Conservation (phyloP, 2,797 vertebrate genomes). For the Myotis planiceps region DNA sequence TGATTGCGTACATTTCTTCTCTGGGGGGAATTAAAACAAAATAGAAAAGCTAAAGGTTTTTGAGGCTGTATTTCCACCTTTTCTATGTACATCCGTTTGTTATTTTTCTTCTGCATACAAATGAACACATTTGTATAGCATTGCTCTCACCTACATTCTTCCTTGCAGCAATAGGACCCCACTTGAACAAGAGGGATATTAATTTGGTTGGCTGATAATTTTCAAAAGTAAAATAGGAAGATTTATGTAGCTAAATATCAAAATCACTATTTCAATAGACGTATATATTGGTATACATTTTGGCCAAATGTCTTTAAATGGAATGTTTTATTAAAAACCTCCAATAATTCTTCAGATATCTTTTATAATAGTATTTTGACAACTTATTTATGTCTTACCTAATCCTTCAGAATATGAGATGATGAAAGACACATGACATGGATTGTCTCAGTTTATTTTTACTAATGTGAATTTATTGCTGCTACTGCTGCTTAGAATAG, state of each 20-base stretch:
- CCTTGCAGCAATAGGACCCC: constrained; percentile 5
- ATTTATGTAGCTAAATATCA: background rate
- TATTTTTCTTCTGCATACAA: background rate
- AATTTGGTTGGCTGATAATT: background rate
- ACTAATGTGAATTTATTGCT: constrained; percentile 63
- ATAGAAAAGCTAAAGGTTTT: constrained; percentile 46
- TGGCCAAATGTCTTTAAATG: constrained; percentile 38
- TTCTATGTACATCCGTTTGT: background rate
- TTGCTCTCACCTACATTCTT: background rate
- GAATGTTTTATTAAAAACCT: constrained; percentile 10
- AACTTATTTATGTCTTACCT: background rate
- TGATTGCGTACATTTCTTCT: background rate
- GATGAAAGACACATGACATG: constrained; percentile 12
- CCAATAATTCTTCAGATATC: constrained; percentile 20
- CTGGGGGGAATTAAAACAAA: background rate
- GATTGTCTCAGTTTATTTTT: constrained; percentile 71
- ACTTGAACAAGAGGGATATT: background rate
- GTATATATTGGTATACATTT: background rate
- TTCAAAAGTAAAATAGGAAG: constrained; percentile 29
- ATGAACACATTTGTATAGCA: background rate
- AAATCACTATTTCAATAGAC: constrained; percentile 8
- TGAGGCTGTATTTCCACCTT: constrained; percentile 66
- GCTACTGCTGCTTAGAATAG: constrained; percentile 64
- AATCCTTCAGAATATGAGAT: constrained; percentile 31
- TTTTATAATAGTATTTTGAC: background rate